These are phyloP conservation scores for Ciconia boyciana DNA, from an alignment of 2,113 vertebrate species.

Conservation along the genomic window DNA sequence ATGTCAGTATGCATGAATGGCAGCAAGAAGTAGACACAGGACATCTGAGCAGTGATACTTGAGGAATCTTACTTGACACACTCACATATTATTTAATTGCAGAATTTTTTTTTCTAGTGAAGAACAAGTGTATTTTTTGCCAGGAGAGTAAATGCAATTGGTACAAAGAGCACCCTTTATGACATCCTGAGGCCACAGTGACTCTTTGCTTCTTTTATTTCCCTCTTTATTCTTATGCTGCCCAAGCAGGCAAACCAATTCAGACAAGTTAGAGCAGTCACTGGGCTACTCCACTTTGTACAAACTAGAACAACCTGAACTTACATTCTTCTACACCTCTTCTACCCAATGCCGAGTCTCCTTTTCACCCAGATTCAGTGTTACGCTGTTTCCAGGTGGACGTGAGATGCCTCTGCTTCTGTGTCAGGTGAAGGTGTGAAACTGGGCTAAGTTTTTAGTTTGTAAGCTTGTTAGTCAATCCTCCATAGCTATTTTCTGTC, in stretches of 20 bases:
- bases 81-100: neutral
- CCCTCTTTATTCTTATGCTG: neutral
- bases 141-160: neutral
- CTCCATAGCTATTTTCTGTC: neutral
- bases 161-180: neutral
- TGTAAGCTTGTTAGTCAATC: neutral
- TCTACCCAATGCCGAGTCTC: neutral
- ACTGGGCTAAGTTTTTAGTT: neutral
- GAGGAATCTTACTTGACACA: neutral
- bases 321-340: neutral
- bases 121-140: neutral
- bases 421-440: neutral
- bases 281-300: neutral
- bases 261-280: neutral
- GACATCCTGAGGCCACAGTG: neutral
- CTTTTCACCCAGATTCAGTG: neutral
- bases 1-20: neutral
- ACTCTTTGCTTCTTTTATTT: neutral
- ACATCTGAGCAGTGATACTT: neutral
- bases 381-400: neutral
- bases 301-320: neutral
- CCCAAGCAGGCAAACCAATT: neutral
- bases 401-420: neutral
- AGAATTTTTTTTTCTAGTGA: neutral
- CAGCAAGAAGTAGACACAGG: neutral